Evolutionary conservation across 2,888 invertebrate species (phyloP).

Genomic region (Apamea sordens): DNA sequence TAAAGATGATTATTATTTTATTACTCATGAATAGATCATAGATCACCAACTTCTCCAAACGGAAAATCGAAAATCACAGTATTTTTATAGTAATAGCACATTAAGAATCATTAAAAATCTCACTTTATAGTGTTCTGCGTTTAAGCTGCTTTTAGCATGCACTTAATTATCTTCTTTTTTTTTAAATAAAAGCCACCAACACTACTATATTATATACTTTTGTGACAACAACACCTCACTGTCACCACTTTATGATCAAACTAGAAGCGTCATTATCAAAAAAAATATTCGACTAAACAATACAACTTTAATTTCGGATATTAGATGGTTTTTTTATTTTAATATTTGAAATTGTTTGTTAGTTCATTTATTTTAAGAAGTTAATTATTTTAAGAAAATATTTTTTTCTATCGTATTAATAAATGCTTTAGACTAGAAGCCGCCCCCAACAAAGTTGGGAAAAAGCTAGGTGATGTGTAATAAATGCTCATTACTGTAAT

Average conservation of each 20-base stretch:
- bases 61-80: neutral
- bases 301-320: neutral
- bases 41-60: neutral
- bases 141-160: slow-evolving; percentile 7
- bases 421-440: neutral
- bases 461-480: neutral
- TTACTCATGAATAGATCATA: neutral
- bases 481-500: neutral
- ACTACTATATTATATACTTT: neutral
- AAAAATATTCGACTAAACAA: neutral
- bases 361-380: slow-evolving; percentile 2
- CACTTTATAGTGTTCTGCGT: neutral
- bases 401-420: neutral
- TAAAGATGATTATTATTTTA: neutral
- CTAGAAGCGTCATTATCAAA: too few species aligned
- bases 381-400: neutral
- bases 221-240: neutral
- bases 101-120: neutral
- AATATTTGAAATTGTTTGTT: neutral
- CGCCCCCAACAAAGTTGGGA: too few species aligned
- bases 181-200: neutral
- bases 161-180: neutral
- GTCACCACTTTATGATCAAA: neutral
- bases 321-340: neutral
- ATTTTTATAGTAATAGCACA: neutral